These are phyloP conservation scores for Meghimatium bilineatum DNA, from an alignment of 2,888 invertebrate genomes.

Conservation along the genomic window DNA sequence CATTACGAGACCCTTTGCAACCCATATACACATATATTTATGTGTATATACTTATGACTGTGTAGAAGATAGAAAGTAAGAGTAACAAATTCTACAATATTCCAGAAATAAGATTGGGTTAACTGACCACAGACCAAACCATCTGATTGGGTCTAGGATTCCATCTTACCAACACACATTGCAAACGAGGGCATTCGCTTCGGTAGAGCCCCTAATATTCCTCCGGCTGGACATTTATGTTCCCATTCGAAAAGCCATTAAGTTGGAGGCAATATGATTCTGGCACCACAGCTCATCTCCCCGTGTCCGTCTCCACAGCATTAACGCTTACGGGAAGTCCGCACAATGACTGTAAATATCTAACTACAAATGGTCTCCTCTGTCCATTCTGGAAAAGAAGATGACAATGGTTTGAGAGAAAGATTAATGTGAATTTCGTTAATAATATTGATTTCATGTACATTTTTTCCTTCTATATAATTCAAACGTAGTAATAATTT, in stretches of 20 bases:
- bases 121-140: neutral
- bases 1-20: no score
- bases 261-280: conserved; percentile 38
- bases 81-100: neutral
- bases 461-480: no score
- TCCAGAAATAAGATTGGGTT: neutral
- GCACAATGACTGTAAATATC: conserved; percentile 9
- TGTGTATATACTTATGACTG: no score
- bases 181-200: conserved; percentile 32
- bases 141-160: neutral
- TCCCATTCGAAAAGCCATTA: conserved; percentile 44
- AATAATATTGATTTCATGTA: no score
- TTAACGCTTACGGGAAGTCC: conserved; percentile 11
- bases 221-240: conserved; percentile 34
- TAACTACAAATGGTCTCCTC: neutral
- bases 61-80: neutral
- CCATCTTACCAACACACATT: neutral
- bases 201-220: conserved; percentile 36
- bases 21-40: no score
- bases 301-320: conserved; percentile 21
- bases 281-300: conserved; percentile 1
- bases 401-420: neutral
- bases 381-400: conserved; percentile 10
- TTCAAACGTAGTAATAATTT: no score
- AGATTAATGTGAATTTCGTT: neutral